Conservation (phyloP, 2,888 invertebrate genomes). For the Gerris lacustris region DNA sequence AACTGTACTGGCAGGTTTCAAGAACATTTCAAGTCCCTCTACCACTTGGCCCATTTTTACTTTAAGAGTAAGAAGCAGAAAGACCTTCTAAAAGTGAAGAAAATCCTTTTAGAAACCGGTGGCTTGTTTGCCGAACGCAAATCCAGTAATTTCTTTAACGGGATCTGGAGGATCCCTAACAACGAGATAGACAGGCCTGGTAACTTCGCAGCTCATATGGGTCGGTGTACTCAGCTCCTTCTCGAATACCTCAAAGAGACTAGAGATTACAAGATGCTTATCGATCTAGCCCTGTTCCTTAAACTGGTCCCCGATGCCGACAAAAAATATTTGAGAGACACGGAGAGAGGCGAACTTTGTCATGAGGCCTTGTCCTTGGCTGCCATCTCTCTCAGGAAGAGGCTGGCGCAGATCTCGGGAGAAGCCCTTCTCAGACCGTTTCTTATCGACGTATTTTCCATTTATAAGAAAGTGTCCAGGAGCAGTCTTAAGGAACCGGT, state of each 20-base stretch:
- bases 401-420: slow-evolving; percentile 21
- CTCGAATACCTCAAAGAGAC: slow-evolving; percentile 68
- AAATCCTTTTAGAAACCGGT: slow-evolving; percentile 55
- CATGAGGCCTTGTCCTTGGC: slow-evolving; percentile 65
- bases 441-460: slow-evolving; percentile 44
- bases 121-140: slow-evolving; percentile 80
- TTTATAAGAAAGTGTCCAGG: slow-evolving; percentile 56
- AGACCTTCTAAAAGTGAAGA: slow-evolving; percentile 55
- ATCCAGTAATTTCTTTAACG: slow-evolving; percentile 77
- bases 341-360: slow-evolving; percentile 67
- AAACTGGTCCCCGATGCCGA: slow-evolving; percentile 70
- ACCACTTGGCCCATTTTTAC: slow-evolving; percentile 73
- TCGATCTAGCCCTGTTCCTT: slow-evolving; percentile 67
- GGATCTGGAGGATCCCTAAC: slow-evolving; percentile 83
- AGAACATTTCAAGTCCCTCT: slow-evolving; percentile 85
- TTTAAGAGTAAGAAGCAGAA: slow-evolving; percentile 57
- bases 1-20: slow-evolving; percentile 75
- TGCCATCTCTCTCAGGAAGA: slow-evolving; percentile 49
- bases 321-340: slow-evolving; percentile 77
- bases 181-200: slow-evolving; percentile 85
- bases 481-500: slow-evolving; percentile 44
- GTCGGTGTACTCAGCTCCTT: slow-evolving; percentile 65
- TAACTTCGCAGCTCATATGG: slow-evolving; percentile 83
- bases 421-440: slow-evolving; percentile 34
- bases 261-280: slow-evolving; percentile 64